These are phyloP conservation scores for Octomys mimax DNA, from an alignment of 2,797 vertebrate genomes.

Conservation along the genomic window DNA sequence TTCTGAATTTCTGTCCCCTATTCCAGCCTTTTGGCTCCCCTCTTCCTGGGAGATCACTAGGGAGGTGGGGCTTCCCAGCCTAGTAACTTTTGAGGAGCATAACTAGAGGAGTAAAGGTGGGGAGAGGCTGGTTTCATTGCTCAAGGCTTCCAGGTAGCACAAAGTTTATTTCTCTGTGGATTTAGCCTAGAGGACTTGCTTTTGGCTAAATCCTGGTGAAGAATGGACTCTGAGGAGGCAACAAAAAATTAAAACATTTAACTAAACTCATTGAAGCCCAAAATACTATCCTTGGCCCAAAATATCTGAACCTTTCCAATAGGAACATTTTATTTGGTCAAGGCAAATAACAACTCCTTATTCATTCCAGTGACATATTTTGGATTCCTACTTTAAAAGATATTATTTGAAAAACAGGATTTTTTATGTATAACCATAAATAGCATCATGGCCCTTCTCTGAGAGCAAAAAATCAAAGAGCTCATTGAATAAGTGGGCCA, in stretches of 20 bases:
- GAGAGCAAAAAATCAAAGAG: too few relatives aligned
- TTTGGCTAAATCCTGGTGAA: slow-evolving; percentile 26
- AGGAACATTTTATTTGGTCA: background rate
- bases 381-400: slow-evolving; percentile 50
- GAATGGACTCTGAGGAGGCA: background rate
- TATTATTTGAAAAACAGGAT: too few relatives aligned
- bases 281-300: background rate
- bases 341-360: slow-evolving; percentile 23
- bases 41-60: background rate
- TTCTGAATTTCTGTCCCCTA: background rate
- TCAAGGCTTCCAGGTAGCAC: slow-evolving; percentile 10
- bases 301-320: background rate
- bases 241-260: background rate
- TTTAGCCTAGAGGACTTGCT: background rate
- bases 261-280: background rate
- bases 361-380: background rate
- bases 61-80: background rate
- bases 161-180: background rate
- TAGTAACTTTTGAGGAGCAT: background rate
- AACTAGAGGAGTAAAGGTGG: background rate
- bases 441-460: too few relatives aligned
- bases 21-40: background rate
- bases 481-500: too few relatives aligned
- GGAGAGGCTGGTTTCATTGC: background rate
- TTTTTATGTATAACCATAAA: too few relatives aligned